Evolutionary conservation across 1,140 invertebrate genomes (phyloP), one percentile per base, ranked within the genome.

Genomic region (Drosophila repletoides): DNA sequence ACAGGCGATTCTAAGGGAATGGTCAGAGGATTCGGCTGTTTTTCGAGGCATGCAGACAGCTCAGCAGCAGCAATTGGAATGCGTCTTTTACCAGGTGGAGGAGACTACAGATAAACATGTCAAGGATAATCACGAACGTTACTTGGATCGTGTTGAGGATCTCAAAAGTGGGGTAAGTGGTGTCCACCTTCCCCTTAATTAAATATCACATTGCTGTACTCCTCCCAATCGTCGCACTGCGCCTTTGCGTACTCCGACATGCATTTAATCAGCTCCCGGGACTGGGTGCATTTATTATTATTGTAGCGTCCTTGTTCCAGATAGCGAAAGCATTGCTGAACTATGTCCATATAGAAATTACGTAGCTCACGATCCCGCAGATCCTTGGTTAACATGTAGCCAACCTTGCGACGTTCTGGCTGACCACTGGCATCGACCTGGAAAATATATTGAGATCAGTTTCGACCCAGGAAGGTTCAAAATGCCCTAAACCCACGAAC

Each of bases 191-290:
- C 6, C 0, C 17, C 2, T 19, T 64, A 87, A 21, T 60, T 88
- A 26, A 87, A 87, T 1, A 88, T 17, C 36, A 88, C 22, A 40
- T 38, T 84, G n/a, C 55, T 48, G 14, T 91, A 79, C 43, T 92
- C 89, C 63, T 92, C 90, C 92, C 92, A 92, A 53, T 93, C 92
- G 31, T 92, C 92, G 76, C 92, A 93, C 61, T 92, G 92, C 0
- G 91, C 89, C 72, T 91, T 90, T 0, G 91, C 92, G 56, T 92
- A 92, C 56, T 92, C 92, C 0, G 92, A 91, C 60, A 93, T 86
- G 65, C 92, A 93, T 33, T 90, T 88, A 41, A 92, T 75, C 5
- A 92, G 73, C 36, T 92, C 91, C 48, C 90, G 91, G 0, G 92
- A 90, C 60, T 91, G 92, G 28, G 90, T 71, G 58, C 92, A 92